These are phyloP conservation scores for Hippocampus zosterae DNA, from an alignment of 2,113 vertebrate genomes.

Conservation along the genomic window DNA sequence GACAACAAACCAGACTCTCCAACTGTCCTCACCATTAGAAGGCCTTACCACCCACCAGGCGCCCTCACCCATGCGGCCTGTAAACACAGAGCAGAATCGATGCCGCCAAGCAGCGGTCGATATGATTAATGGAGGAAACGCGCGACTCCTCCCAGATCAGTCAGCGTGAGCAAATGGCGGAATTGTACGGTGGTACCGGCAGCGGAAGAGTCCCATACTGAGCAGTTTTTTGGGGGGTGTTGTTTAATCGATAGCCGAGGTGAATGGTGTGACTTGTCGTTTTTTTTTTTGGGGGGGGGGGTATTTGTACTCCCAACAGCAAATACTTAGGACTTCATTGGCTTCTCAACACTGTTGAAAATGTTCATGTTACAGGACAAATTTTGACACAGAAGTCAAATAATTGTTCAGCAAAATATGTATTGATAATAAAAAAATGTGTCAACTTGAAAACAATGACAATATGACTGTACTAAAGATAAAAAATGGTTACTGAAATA, in stretches of 20 bases:
- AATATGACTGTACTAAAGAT: too few relatives aligned
- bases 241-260: conserved; percentile 17
- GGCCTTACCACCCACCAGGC: conserved; percentile 1
- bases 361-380: not conserved
- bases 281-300: conserved; percentile 13
- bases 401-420: not conserved
- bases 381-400: not conserved
- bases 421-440: not conserved
- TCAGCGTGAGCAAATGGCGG: conserved; percentile 41
- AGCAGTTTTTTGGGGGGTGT: conserved; percentile 7
- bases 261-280: conserved; percentile 6
- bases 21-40: conserved; percentile 56
- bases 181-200: conserved; percentile 8
- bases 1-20: conserved; percentile 36
- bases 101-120: conserved; percentile 32
- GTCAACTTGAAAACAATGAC: too few relatives aligned
- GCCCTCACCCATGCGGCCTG: not conserved
- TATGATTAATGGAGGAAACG: conserved; percentile 48
- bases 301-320: conserved; percentile 12
- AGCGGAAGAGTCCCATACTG: not conserved
- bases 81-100: conserved; percentile 32
- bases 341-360: not conserved
- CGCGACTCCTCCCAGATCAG: conserved; percentile 38
- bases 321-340: not conserved
- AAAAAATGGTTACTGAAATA: too few relatives aligned